These are phyloP conservation scores for Callaeas wilsoni DNA, from an alignment of 2,113 vertebrate genomes.

Conservation along the genomic window DNA sequence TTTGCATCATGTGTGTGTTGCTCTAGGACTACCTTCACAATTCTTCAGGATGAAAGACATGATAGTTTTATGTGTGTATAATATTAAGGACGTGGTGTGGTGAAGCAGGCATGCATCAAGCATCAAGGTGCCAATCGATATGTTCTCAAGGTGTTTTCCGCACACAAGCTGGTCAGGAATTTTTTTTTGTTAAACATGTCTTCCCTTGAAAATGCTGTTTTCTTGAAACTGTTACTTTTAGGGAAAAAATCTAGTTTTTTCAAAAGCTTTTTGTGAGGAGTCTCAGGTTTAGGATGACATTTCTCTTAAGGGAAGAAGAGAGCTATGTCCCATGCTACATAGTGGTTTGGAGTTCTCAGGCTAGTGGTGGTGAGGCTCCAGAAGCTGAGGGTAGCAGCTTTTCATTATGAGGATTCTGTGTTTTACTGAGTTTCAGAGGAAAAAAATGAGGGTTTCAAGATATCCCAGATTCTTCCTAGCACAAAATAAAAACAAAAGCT, in stretches of 20 bases:
- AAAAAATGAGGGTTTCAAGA: neutral
- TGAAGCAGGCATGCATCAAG: neutral
- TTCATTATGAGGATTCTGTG: neutral
- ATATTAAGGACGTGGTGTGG: neutral
- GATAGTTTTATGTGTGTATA: neutral
- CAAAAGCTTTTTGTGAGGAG: neutral
- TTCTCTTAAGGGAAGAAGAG: neutral
- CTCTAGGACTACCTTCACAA: neutral
- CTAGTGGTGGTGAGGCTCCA: neutral
- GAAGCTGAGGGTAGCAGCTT: neutral
- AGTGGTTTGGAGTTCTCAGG: neutral
- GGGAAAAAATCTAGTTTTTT: neutral
- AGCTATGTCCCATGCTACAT: neutral
- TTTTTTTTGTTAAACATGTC: neutral
- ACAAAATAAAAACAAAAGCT: neutral
- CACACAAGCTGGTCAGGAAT: neutral
- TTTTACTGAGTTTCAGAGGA: neutral
- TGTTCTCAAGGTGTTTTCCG: neutral
- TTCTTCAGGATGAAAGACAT: neutral
- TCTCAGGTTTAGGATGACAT: neutral
- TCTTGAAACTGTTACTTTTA: neutral
- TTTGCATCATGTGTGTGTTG: neutral
- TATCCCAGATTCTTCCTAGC: neutral
- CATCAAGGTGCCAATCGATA: neutral
- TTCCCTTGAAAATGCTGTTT: neutral